These are phyloP conservation scores for Antitype chi DNA, from an alignment of 2,888 invertebrate species.

Conservation along the genomic window DNA sequence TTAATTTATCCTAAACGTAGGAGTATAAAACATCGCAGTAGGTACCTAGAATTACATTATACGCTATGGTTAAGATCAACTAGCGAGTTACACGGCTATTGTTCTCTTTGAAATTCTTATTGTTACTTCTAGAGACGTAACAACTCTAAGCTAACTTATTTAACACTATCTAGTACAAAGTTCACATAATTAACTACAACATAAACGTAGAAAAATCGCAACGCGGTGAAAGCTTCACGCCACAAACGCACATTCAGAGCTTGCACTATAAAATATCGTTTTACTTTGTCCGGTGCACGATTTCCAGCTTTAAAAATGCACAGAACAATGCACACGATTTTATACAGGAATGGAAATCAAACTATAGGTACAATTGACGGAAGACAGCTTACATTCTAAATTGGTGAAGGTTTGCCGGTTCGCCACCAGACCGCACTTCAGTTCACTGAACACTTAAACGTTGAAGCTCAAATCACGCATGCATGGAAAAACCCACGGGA, in stretches of 20 bases:
- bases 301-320: conserved; percentile 49
- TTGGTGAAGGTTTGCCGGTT: conserved; percentile 54
- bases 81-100: conserved; percentile 57
- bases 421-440: conserved; percentile 56
- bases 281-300: conserved; percentile 48
- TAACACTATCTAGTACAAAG: conserved; percentile 49
- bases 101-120: conserved; percentile 53
- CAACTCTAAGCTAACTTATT: conserved; percentile 53
- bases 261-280: conserved; percentile 53
- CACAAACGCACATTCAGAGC: conserved; percentile 58
- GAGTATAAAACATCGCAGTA: conserved; percentile 47
- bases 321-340: conserved; percentile 56
- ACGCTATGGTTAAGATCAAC: conserved; percentile 43
- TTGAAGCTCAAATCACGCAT: conserved; percentile 48
- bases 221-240: conserved; percentile 51
- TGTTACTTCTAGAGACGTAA: conserved; percentile 53
- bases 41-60: conserved; percentile 41
- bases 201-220: conserved; percentile 58
- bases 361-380: conserved; percentile 68
- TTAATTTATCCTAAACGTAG: conserved; percentile 72
- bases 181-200: conserved; percentile 51
- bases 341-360: conserved; percentile 71
- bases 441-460: conserved; percentile 53
- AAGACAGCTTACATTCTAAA: conserved; percentile 71
- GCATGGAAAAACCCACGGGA: conserved; percentile 36